Conservation (phyloP, 2,113 vertebrate genomes). For the Plecotus auritus region DNA sequence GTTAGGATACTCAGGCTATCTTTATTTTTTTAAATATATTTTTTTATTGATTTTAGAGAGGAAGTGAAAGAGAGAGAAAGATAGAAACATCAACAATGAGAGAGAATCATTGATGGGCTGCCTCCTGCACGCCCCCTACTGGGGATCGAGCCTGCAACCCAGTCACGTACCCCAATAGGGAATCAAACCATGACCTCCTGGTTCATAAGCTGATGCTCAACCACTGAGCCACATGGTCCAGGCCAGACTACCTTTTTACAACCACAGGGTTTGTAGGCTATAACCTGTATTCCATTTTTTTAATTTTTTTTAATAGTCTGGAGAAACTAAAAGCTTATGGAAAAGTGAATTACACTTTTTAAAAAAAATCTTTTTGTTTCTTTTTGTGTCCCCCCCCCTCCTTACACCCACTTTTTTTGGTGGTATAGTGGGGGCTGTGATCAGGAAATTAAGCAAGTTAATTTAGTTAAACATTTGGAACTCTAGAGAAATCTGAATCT, state of each 20-base stretch:
- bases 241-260: background rate
- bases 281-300: background rate
- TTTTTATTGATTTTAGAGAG: too few species aligned
- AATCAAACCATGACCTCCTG: too few species aligned
- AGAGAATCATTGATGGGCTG: too few species aligned
- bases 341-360: background rate
- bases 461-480: conserved; percentile 14
- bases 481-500: conserved; percentile 36
- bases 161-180: too few species aligned
- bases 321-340: background rate
- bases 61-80: too few species aligned
- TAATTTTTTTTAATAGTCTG: background rate
- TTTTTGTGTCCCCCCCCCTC: too few species aligned
- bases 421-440: background rate
- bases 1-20: background rate
- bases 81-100: too few species aligned
- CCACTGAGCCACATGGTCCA: too few species aligned
- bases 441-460: background rate
- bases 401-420: background rate
- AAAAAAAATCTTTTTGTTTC: background rate
- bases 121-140: too few species aligned
- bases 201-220: too few species aligned
- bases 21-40: too few species aligned
- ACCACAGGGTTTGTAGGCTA: background rate
- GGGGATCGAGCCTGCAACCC: too few species aligned